Evolutionary conservation across 2,797 vertebrate species (phyloP).

Genomic region (Ctenopoma multispine): DNA sequence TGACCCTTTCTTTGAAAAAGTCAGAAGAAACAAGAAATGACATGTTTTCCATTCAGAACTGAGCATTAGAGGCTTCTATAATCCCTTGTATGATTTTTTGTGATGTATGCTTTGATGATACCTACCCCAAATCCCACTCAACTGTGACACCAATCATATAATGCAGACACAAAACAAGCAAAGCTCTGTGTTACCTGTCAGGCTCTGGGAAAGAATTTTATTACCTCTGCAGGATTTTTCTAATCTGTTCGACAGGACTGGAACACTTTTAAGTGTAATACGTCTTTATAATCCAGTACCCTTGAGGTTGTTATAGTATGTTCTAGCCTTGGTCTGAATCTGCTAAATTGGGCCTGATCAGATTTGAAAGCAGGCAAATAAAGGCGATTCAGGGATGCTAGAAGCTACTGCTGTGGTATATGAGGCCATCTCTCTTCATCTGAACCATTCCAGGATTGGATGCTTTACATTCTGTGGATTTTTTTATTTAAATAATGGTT

Average conservation of each 20-base stretch:
- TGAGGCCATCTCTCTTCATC: not conserved
- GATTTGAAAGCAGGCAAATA: slow-evolving; percentile 9
- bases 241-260: slow-evolving; percentile 28
- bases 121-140: slow-evolving; percentile 7
- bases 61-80: not conserved
- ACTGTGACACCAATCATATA: slow-evolving; percentile 47
- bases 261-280: slow-evolving; percentile 23
- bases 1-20: not conserved
- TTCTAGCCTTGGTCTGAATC: slow-evolving; percentile 30
- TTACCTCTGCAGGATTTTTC: slow-evolving; percentile 42
- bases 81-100: not conserved
- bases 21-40: not conserved
- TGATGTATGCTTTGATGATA: no score
- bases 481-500: not conserved
- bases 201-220: slow-evolving; percentile 32
- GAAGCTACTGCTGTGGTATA: not conserved
- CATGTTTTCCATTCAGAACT: not conserved
- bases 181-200: slow-evolving; percentile 32
- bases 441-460: not conserved
- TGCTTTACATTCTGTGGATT: not conserved
- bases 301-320: slow-evolving; percentile 45
- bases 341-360: slow-evolving; percentile 8
- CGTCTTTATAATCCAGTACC: slow-evolving; percentile 38
- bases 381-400: slow-evolving; percentile 7
- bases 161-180: slow-evolving; percentile 34